Base-by-base conservation (phyloP, 2,888 invertebrate species). In the Synergus laeviventris region DNA sequence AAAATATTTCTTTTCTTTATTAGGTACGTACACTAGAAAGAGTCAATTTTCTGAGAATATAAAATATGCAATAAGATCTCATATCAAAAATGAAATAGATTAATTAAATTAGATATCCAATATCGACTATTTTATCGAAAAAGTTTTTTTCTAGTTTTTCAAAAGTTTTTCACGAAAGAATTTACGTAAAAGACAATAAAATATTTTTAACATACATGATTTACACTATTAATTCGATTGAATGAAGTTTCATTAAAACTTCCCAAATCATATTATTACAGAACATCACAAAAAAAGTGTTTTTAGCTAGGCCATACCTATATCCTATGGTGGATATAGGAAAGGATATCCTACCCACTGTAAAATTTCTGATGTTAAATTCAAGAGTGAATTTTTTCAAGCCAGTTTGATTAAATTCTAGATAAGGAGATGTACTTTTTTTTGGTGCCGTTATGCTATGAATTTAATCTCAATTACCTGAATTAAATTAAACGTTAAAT, bases 81-180 rank as follows among this genome's bases (percentile, higher is more conserved):
- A 31, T 31, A 31, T 31, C 31, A 31, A 31, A 5, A 31, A 31
- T 31, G 4, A 31, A 31, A 31, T 5, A 31, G 31, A 31, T 31
- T 31, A 31, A 1, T 31, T 31, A 7, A 31, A 31, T 31, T 31
- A 31, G 0, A 31, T 31, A 31, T 31, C 31, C 31, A 31, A 31
- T 31, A 31, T 31, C 31, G 31, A 31, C 66, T 70, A n/a, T 70
- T 70, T 70, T 70, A 70, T 70, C 66, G 31, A 45, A 45, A 70
- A 70, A 66, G 45, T 66, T 66, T 66, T 66, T 24, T 14, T 9
- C 9, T n/a, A 70, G n/a, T 70, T 49, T 31, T 3, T 49, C 45
- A 49, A 31, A 61, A 61, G 36, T 11, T 38, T 0, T 61, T 1
- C 9, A 8, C 14, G 24, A 42, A 24, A 31, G 21, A 70, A 49